Base-by-base conservation (phyloP, 2,888 invertebrate species). In the Aleiodes leptofemur region DNA sequence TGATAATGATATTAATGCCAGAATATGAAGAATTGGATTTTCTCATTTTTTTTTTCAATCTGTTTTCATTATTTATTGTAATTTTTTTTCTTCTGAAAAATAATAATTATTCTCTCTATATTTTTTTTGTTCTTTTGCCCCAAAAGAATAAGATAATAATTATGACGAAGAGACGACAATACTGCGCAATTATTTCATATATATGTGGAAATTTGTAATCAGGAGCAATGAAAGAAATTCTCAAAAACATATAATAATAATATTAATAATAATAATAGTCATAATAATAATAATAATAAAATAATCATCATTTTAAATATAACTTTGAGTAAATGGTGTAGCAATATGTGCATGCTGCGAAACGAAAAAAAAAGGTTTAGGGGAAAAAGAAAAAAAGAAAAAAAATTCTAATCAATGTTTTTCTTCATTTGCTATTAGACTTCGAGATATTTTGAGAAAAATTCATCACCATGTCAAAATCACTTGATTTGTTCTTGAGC, bases 291-390 rank as follows among this genome's bases (percentile, higher is more conserved):
- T 34, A 34, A 34, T 34, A 34, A 34, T 34, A 34, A 34, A 34
- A 34, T 34, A 34, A 34, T 34, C 7, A 61, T 38, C 14, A 34
- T 61, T 34, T 38, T 61, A 38, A 61, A 61, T 8, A 43, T 61
- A 61, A 61, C 61, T 64, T 48, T 23, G 43, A 64, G 14, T 43
- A 48, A 43, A 43, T 64, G 23, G 14, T 43, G 11, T 64, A 48
- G 43, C 64, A 64, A 43, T 64, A 64, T 43, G 43, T 64, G 64
- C 34, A 43, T 59, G 59, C 34, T 64, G 64, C 64, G 48, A 64
- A 64, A 64, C 64, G 14, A 38, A 64, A 64, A 64, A 64, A 64
- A 64, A 64, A 59, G 1, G 31, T 29, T 29, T 1, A 29, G 14
- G 56, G 23, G 13, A 43, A 7, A 43, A 43, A 0, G 7, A 11